Percentiles rank a stretch among this genome's conserved stretches.
Conservation (phyloP, 2,113 vertebrate species). For the Nycticorax nycticorax region DNA sequence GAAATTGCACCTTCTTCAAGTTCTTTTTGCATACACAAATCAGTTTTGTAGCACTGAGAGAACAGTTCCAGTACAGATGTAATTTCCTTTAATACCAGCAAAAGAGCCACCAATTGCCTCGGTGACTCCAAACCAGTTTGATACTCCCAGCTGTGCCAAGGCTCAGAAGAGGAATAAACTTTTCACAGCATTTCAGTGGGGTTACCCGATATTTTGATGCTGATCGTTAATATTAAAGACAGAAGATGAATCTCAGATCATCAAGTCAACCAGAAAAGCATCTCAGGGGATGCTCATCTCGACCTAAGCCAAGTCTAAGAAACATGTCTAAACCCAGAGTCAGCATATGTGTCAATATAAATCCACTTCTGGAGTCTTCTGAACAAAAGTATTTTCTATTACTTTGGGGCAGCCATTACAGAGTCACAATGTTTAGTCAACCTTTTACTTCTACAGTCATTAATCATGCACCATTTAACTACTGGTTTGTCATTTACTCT, state of each 20-base stretch:
- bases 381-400: neutral
- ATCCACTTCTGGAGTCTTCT: neutral
- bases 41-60: neutral
- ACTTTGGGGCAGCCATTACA: slow-evolving; percentile 18
- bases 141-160: neutral
- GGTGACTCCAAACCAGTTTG: neutral
- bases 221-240: neutral
- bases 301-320: neutral
- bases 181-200: neutral
- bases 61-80: neutral
- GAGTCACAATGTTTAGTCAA: slow-evolving; percentile 61
- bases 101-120: neutral
- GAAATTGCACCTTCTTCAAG: neutral
- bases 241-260: neutral
- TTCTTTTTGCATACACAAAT: neutral
- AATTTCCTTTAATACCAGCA: neutral
- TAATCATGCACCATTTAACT: slow-evolving; percentile 62
- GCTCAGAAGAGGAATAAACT: neutral
- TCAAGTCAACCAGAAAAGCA: neutral
- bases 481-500: slow-evolving; percentile 46
- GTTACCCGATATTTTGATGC: neutral
- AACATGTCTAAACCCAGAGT: neutral
- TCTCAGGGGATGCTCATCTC: neutral
- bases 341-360: neutral
- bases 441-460: slow-evolving; percentile 40